phyloP scores from a whole-genome alignment of 2,888 invertebrate species.

The Epsilonema sp. region DNA sequence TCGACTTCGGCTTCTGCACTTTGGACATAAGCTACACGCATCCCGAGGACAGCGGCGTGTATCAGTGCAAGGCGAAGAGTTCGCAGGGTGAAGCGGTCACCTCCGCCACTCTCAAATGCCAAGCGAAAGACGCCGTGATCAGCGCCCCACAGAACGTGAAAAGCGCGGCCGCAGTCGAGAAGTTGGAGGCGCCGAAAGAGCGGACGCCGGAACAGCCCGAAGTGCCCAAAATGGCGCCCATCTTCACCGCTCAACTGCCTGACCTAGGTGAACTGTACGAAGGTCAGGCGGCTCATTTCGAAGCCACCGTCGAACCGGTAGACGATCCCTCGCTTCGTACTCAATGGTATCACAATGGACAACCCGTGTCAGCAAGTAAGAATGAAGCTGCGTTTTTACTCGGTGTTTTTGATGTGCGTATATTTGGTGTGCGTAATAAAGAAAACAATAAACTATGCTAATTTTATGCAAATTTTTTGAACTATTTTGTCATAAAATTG shows the following conservation, averaged over 20 bases:
- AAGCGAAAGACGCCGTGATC: slow-evolving; percentile 8
- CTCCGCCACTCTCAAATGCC: slow-evolving; percentile 51
- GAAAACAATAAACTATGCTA: no score
- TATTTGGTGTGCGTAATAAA: no score
- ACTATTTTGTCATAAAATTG: no score
- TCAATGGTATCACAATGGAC: slow-evolving; percentile 81
- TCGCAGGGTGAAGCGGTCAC: slow-evolving; percentile 87
- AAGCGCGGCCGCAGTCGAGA: slow-evolving; percentile 10
- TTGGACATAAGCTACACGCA: slow-evolving; percentile 53
- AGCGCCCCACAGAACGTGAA: slow-evolving; percentile 4
- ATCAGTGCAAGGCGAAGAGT: slow-evolving; percentile 72
- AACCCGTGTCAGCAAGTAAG: slow-evolving; percentile 46
- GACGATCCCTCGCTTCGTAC: slow-evolving; percentile 70
- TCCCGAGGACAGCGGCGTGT: slow-evolving; percentile 86
- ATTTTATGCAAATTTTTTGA: no score
- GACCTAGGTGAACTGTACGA: slow-evolving; percentile 36
- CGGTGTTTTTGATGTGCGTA: no score
- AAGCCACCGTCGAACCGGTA: slow-evolving; percentile 71
- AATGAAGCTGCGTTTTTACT: no score
- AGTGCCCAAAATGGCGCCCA: slow-evolving; percentile 17
- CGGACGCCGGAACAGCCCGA: slow-evolving; percentile 15
- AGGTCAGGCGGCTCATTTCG: slow-evolving; percentile 68
- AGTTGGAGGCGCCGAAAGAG: slow-evolving; percentile 19
- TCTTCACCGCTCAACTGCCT: slow-evolving; percentile 4
- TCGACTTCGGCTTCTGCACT: slow-evolving; percentile 86